Base-by-base conservation (phyloP, 2,113 vertebrate genomes). In the Otolemur garnettii region DNA sequence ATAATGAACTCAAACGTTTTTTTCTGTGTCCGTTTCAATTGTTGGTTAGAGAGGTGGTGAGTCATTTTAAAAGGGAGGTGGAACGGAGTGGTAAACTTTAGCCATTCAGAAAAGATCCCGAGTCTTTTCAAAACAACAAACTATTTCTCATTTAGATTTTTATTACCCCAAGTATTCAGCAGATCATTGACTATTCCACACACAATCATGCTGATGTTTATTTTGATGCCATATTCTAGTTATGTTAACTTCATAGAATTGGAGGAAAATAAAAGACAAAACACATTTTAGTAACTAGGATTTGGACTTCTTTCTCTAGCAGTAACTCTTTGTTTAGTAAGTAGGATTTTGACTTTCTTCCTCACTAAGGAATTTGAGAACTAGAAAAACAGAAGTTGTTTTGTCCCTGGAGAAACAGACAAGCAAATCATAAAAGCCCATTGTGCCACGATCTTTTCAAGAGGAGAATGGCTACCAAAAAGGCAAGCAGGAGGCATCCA, bases 81-180 rank as follows among this genome's bases (percentile, higher is more conserved):
- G 21, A 9, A 0, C 59, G 7, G 24, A 71, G 13, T 26, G 19
- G 19, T 17, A 12, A 93, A 30, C 4, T 55, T 42, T 21, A 35
- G 28, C 4, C 17, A 28, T 59, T 93, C 50, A 45, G 5, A 50
- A 55, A 78, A 74, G 38, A 84, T 30, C 19, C 14, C 45, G 33
- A 28, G 13, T 68, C 35, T 80, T 82, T 69, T 64, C 4, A 62
- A 94, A 95, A 62, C 35, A 87, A 69, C 26, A 28, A 91, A 95
- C 38, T 79, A 71, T 17, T 69, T 69, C 33, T 50, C 30, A 66
- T 26, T 83, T 79, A 45, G 33, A 68, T 55, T 72, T 88, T 55
- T 77, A 91, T 35, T 24, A 69, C 22, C 64, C 15, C 33, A 71
- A 84, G 22, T 30, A 42, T 33, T 66, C 24, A n/a, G 33, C 15